Conservation (phyloP, 2,888 invertebrate species). For the Rhodophaea formosa region DNA sequence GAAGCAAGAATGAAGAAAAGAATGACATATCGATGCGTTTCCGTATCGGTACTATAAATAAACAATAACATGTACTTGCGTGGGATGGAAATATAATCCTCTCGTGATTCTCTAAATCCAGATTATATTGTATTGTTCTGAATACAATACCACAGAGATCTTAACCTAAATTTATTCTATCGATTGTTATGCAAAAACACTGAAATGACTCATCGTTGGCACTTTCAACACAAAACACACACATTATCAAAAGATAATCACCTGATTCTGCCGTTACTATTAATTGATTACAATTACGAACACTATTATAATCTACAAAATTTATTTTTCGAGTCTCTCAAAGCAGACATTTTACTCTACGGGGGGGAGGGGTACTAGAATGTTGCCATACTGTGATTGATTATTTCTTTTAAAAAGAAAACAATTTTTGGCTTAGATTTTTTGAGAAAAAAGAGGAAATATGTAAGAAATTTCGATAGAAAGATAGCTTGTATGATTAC, state of each 20-base stretch:
- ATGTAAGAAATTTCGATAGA: no score
- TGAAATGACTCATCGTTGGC: slow-evolving; percentile 57
- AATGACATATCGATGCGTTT: slow-evolving; percentile 74
- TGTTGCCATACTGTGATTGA: slow-evolving; percentile 37
- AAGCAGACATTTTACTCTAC: slow-evolving; percentile 71
- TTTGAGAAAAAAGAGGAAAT: no score
- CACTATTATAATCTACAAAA: slow-evolving; percentile 61
- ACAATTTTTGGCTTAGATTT: no score
- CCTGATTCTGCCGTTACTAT: slow-evolving; percentile 57
- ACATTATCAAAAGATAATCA: slow-evolving; percentile 51
- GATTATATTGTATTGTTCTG: slow-evolving; percentile 60
- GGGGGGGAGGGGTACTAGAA: slow-evolving; percentile 42
- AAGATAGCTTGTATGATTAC: no score
- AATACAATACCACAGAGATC: slow-evolving; percentile 70
- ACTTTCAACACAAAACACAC: slow-evolving; percentile 46
- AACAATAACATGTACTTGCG: slow-evolving; percentile 67
- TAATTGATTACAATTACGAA: slow-evolving; percentile 47
- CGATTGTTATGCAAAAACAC: slow-evolving; percentile 81
- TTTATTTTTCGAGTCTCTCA: slow-evolving; percentile 63
- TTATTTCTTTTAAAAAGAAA: background rate
- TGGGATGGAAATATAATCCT: slow-evolving; percentile 51
- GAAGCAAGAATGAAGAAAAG: no score
- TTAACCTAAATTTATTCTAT: slow-evolving; percentile 79
- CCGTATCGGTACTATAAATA: slow-evolving; percentile 74
- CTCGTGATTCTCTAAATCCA: slow-evolving; percentile 55